Evolutionary conservation across 37 sponge, comb jelly and placozoan species (phyloP), one percentile per base, ranked within the genome.

Genomic region (Aphrocallistes beatrix): DNA sequence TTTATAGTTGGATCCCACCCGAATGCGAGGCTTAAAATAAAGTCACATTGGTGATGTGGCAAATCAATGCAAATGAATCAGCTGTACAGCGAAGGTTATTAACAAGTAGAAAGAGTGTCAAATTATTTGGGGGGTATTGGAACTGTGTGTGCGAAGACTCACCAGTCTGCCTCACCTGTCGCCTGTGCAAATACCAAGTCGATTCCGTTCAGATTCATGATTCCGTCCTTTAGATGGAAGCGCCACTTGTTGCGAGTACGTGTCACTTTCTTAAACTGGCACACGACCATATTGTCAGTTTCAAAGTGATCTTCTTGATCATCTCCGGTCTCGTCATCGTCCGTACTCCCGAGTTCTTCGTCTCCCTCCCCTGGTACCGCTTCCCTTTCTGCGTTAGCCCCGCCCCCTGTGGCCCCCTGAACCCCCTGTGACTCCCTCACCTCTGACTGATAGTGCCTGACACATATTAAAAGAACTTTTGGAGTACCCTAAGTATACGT

Each of bases 91-190:
- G 45, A 13, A 13, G 6, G 45, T 42, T n/a, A n/a, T n/a, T n/a
- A n/a, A n/a, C n/a, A n/a, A n/a, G n/a, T n/a, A n/a, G n/a, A n/a
- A n/a, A n/a, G n/a, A n/a, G n/a, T n/a, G n/a, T n/a, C 28, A 60
- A 30, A 60, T 19, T n/a, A 60, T 60, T n/a, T n/a, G n/a, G n/a
- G n/a, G n/a, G n/a, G n/a, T n/a, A n/a, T n/a, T n/a, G n/a, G n/a
- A n/a, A n/a, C n/a, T n/a, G n/a, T n/a, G n/a, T n/a, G n/a, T n/a
- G n/a, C n/a, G 75, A 60, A 30, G n/a, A 30, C 10, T 60, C 21
- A 94, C 99, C 99, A 98, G 17, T 98, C 99, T 0, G 95, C 96
- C 39, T 98, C 99, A 23, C 99, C 99, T 0, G 83, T 90, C 3
- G 90, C 89, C 82, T 95, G 93, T 34, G 89, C 87, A 51, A 98